These are phyloP conservation scores for Petaurus breviceps DNA, from an alignment of 2,113 vertebrate genomes.

Conservation along the genomic window DNA sequence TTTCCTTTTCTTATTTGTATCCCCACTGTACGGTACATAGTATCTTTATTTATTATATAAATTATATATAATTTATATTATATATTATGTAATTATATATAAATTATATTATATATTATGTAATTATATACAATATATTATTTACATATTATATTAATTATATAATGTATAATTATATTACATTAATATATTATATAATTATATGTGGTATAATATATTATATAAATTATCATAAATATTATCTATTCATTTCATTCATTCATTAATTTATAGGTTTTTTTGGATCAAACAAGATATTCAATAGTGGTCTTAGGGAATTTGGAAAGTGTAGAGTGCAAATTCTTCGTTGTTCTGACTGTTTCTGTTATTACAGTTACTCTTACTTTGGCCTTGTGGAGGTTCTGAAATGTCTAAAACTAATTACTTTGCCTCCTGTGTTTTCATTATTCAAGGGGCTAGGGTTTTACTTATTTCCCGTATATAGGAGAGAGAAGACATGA, in stretches of 20 bases:
- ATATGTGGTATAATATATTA: too few relatives aligned
- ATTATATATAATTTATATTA: too few relatives aligned
- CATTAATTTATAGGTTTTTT: neutral
- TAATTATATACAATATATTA: too few relatives aligned
- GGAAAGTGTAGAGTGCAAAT: neutral
- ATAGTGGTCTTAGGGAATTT: neutral
- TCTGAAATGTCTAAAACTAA: constrained; percentile 57
- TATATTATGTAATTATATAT: too few relatives aligned
- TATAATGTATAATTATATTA: too few relatives aligned
- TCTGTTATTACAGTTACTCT: neutral
- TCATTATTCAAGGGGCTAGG: constrained; percentile 4
- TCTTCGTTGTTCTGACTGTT: neutral
- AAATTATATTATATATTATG: too few relatives aligned
- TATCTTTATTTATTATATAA: too few relatives aligned
- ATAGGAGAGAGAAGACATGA: neutral
- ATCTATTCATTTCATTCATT: neutral
- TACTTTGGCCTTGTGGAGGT: neutral
- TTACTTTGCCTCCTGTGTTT: constrained; percentile 45
- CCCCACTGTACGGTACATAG: neutral
- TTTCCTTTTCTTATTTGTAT: neutral
- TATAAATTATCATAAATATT: too few relatives aligned
- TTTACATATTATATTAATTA: too few relatives aligned
- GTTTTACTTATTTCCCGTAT: constrained; percentile 19
- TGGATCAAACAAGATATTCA: neutral
- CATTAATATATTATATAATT: too few relatives aligned